Conservation (phyloP, 2,888 invertebrate genomes). For the Agrotis clavis region DNA sequence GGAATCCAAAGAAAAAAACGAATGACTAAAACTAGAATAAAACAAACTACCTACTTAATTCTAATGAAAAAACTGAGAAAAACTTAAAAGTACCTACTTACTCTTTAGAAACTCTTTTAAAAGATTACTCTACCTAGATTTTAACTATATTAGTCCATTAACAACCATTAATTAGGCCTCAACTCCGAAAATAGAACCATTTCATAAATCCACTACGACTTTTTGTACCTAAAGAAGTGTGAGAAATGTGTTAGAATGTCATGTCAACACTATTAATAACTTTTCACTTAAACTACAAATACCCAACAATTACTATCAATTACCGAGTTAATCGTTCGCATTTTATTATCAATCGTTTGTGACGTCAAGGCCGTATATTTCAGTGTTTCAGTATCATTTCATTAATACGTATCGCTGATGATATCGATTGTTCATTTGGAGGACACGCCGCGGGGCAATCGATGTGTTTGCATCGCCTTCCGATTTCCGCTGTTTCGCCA, state of each 20-base stretch:
- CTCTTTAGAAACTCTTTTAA: too few relatives aligned
- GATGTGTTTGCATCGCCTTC: slow-evolving; percentile 48
- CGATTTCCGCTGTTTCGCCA: slow-evolving; percentile 45
- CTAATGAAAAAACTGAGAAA: too few relatives aligned
- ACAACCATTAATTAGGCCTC: not conserved
- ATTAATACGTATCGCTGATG: slow-evolving; percentile 52
- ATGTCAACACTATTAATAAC: not conserved
- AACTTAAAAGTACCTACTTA: too few relatives aligned
- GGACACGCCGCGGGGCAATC: slow-evolving; percentile 53
- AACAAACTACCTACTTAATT: not conserved
- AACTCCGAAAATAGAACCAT: not conserved
- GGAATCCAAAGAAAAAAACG: not conserved
- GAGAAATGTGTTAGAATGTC: not conserved
- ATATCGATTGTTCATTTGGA: slow-evolving; percentile 63
- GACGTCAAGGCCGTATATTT: slow-evolving; percentile 28
- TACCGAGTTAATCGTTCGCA: slow-evolving; percentile 14
- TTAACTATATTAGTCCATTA: not conserved
- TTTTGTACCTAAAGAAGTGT: too few relatives aligned
- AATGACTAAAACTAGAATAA: too few relatives aligned
- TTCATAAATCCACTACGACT: not conserved
- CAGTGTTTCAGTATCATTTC: slow-evolving; percentile 49
- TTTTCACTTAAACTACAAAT: not conserved
- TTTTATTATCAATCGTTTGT: slow-evolving; percentile 11
- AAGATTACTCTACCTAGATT: not conserved
- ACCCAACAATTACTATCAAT: slow-evolving; percentile 4